Conservation (phyloP, 1,140 invertebrate genomes). For the Cecropterus lyciades region DNA sequence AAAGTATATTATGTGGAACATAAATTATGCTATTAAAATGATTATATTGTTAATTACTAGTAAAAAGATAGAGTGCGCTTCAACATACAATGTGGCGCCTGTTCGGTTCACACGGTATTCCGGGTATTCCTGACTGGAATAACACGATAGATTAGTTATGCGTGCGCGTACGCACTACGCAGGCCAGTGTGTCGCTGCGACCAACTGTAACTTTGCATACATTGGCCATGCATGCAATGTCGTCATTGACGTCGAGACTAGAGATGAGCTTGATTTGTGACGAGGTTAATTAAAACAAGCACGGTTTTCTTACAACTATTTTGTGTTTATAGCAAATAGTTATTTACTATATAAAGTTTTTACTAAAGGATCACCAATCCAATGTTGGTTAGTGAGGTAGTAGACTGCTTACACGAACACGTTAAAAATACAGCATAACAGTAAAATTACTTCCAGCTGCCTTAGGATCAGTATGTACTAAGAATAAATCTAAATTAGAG, state of each 20-base stretch:
- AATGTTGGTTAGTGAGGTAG: too few relatives aligned
- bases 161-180: slow-evolving; percentile 18
- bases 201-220: slow-evolving; percentile 31
- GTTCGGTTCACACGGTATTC: slow-evolving; percentile 18
- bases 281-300: slow-evolving; percentile 33
- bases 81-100: slow-evolving; percentile 13
- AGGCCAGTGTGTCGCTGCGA: slow-evolving; percentile 22
- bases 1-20: too few relatives aligned
- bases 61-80: neutral
- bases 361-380: too few relatives aligned
- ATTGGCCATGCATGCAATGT: slow-evolving; percentile 24
- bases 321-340: slow-evolving; percentile 10
- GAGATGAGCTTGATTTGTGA: slow-evolving; percentile 15
- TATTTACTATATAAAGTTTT: too few relatives aligned
- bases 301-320: slow-evolving; percentile 7
- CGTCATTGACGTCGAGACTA: slow-evolving; percentile 18
- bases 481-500: too few relatives aligned
- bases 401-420: too few relatives aligned
- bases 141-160: slow-evolving; percentile 25
- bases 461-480: too few relatives aligned
- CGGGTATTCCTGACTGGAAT: slow-evolving; percentile 31
- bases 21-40: too few relatives aligned
- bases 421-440: too few relatives aligned
- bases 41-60: too few relatives aligned
- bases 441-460: too few relatives aligned